Conservation (phyloP, 2,888 invertebrate species). For the Lagria hirta region DNA sequence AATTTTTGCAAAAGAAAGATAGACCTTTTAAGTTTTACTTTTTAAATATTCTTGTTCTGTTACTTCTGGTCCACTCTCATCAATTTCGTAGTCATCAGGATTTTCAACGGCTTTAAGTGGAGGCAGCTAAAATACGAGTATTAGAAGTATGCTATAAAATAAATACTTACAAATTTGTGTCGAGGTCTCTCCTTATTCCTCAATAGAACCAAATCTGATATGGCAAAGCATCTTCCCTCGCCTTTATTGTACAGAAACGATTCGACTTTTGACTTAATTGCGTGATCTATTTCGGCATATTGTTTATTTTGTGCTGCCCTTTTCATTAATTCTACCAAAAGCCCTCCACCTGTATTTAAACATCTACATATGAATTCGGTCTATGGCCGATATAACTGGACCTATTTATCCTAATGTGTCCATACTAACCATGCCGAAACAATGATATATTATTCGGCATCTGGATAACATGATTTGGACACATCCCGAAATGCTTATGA, state of each 20-base stretch:
- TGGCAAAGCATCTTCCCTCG: constrained; percentile 85
- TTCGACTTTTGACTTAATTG: constrained; percentile 86
- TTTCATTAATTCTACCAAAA: constrained; percentile 93
- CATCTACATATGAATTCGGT: no score
- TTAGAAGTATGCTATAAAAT: no score
- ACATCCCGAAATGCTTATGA: no score
- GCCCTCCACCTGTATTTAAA: constrained; percentile 88
- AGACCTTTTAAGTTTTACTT: constrained; percentile 50
- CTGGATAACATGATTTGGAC: no score
- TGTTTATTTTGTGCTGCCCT: constrained; percentile 87
- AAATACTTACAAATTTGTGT: constrained; percentile 73
- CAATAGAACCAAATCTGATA: constrained; percentile 82
- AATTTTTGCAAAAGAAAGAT: no score
- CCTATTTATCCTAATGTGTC: no score
- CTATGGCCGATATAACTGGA: no score
- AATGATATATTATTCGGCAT: no score
- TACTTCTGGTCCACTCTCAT: constrained; percentile 72
- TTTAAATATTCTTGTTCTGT: constrained; percentile 54
- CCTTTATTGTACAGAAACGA: constrained; percentile 94
- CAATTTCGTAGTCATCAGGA: constrained; percentile 81
- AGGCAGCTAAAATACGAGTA: constrained; percentile 60
- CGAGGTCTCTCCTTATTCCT: constrained; percentile 83
- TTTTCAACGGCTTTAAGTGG: constrained; percentile 78
- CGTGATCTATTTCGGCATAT: constrained; percentile 88
- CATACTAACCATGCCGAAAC: no score